Evolutionary conservation across 2,113 vertebrate genomes (phyloP), one percentile per base, ranked within the genome.

Genomic region (Hippocampus mohnikei): DNA sequence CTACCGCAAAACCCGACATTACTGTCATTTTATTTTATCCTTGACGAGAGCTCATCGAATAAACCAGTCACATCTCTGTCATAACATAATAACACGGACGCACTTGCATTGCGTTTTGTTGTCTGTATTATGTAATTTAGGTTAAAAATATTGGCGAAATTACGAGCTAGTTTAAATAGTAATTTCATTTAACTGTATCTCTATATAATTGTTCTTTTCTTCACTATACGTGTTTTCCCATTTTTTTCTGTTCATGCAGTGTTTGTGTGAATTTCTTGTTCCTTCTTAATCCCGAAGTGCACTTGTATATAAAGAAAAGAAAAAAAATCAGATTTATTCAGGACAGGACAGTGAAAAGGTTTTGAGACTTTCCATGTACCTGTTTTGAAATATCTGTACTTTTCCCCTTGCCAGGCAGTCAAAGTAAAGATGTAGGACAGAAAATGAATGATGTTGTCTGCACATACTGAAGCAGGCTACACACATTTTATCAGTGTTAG

Each of bases 21-120:
- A 23, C 3, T 68, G 42, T 11, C 69, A 29, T 53, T 78, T 85
- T 73, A 76, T 85, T 73, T 69, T 52, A 72, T 59, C 67, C 75
- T 53, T 69, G 69, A 67, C 71, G 37, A 37, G 62, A 16, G n/a
- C 62, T 42, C 58, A 60, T 16, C 27, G 23, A 58, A 27, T 58
- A 58, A 58, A 58, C 21, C 52, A 55, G 25, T 58, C 55, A 25
- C 55, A 27, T 27, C 12, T 27, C 12, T 27, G 15, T 29, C 13
- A 58, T 25, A 9, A 1, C 1, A 33, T 33, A 60, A 33, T 8
- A 23, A 16, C 9, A 55, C 10, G 9, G n/a, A 10, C 52, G 2
- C 6, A 5, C 5, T 59, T 55, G 8, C 5, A 60, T 8, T 29
- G 23, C 13, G 3, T 33, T 29, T 20, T 33, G 6, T 60, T 2